Percentiles rank a stretch among this genome's conserved stretches.
phyloP scores from a whole-genome alignment of 2,797 vertebrate species.

The Loriculus beryllinus region DNA sequence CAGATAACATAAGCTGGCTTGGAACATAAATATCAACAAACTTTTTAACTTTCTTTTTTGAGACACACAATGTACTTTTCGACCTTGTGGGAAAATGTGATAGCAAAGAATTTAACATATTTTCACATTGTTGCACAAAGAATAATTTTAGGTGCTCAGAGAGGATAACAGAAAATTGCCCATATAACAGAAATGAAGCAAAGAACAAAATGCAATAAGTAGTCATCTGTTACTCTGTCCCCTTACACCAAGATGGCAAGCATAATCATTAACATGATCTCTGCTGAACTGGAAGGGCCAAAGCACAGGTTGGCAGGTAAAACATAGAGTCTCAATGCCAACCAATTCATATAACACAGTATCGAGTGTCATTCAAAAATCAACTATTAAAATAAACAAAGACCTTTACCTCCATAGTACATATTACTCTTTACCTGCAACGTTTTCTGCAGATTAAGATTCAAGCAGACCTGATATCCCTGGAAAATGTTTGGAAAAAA shows the following conservation, averaged over 20 bases:
- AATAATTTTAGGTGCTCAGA: not conserved
- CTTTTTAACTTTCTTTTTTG: not conserved
- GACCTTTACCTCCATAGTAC: not conserved
- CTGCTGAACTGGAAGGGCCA: not conserved
- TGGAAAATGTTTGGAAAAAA: not conserved
- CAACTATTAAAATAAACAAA: not conserved
- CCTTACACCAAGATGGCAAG: not conserved
- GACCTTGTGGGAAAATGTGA: not conserved
- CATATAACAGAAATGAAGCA: not conserved
- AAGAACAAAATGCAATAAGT: not conserved
- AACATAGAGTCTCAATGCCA: not conserved
- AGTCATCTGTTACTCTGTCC: not conserved
- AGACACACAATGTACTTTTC: not conserved
- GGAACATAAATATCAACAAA: constrained; percentile 25
- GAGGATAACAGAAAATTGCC: not conserved
- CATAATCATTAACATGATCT: not conserved
- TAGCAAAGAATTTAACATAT: not conserved
- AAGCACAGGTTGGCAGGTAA: not conserved
- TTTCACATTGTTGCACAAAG: not conserved
- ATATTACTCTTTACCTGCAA: not conserved
- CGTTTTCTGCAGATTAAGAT: not conserved
- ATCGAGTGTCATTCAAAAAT: not conserved
- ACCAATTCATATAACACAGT: not conserved
- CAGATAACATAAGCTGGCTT: not conserved
- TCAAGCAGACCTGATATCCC: not conserved